These are phyloP conservation scores for Magallana ariakensis DNA, from an alignment of 1,140 invertebrate species.

Conservation along the genomic window DNA sequence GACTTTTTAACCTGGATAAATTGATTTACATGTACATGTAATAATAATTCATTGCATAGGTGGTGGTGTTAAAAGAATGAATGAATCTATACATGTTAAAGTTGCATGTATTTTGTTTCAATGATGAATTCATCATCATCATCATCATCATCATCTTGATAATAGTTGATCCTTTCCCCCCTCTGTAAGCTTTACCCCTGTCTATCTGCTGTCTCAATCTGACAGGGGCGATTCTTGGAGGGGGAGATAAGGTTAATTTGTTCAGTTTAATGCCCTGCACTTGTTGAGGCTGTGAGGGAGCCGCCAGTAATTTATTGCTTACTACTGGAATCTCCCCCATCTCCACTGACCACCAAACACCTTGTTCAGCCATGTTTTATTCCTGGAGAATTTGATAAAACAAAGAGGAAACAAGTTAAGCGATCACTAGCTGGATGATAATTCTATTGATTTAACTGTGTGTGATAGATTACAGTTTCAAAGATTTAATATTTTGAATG, in stretches of 20 bases:
- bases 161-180: too few species aligned
- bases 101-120: too few species aligned
- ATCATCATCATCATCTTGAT: neutral
- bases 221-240: neutral
- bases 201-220: neutral
- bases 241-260: conserved; percentile 22
- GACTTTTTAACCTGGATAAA: too few species aligned
- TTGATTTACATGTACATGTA: too few species aligned
- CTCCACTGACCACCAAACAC: neutral
- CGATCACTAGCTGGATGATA: neutral
- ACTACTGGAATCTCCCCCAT: neutral
- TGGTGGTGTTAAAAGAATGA: too few species aligned
- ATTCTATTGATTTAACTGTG: neutral
- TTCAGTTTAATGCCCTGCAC: neutral
- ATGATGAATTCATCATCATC: neutral
- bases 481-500: too few species aligned
- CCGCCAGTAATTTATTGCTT: neutral
- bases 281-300: neutral
- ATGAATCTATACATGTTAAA: too few species aligned
- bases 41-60: too few species aligned
- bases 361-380: neutral
- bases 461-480: too few species aligned
- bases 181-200: neutral
- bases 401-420: neutral
- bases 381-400: neutral